phyloP scores from a whole-genome alignment of 1,140 invertebrate species.

The Caligus rogercresseyi region DNA sequence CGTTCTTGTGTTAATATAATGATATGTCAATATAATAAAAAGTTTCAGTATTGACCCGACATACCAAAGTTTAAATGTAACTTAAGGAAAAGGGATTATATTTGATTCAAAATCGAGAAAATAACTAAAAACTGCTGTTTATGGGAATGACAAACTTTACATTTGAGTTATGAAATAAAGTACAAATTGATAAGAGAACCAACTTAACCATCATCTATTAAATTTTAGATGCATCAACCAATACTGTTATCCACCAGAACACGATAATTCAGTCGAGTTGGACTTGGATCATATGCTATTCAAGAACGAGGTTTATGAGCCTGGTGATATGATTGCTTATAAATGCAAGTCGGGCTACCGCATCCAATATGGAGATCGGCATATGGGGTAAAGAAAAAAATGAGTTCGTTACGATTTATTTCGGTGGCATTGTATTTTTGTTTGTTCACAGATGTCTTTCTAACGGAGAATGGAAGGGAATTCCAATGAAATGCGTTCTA shows the following conservation, averaged over 20 bases:
- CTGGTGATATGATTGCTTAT: not conserved
- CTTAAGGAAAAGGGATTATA: too few relatives aligned
- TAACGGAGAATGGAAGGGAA: not conserved
- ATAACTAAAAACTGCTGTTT: too few relatives aligned
- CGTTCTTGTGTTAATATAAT: too few relatives aligned
- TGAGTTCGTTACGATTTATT: not conserved
- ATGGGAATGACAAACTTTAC: too few relatives aligned
- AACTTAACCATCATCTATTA: not conserved
- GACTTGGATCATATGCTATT: not conserved
- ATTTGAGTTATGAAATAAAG: too few relatives aligned
- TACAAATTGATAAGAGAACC: not conserved
- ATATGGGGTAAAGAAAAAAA: not conserved
- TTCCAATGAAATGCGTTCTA: not conserved
- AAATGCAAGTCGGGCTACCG: not conserved
- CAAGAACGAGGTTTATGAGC: not conserved
- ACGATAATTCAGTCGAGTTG: not conserved
- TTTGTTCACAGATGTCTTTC: too few relatives aligned
- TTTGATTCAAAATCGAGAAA: too few relatives aligned
- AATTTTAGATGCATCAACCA: not conserved
- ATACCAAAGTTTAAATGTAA: too few relatives aligned
- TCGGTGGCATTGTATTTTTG: not conserved
- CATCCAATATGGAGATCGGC: not conserved
- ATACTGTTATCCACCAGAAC: not conserved
- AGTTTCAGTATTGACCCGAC: too few relatives aligned
- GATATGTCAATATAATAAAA: too few relatives aligned